Percentiles rank a stretch among this genome's conserved stretches.
Evolutionary conservation across 1,140 invertebrate genomes (phyloP).

Genomic region (Caenorhabditis briggsae): DNA sequence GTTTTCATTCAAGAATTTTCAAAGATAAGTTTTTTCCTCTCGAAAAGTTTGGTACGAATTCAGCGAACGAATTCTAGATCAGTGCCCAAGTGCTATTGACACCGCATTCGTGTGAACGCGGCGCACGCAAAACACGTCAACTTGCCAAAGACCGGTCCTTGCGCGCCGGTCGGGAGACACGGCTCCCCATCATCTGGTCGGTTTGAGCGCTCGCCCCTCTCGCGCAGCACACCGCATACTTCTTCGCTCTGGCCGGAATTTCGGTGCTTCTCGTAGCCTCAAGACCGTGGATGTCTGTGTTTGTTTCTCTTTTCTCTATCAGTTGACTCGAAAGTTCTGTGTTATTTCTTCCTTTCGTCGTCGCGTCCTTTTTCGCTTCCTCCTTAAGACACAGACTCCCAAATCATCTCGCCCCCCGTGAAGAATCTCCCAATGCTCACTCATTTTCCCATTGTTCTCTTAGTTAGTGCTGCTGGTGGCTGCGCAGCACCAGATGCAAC

Average conservation of each 20-base stretch:
- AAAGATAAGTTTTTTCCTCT: too few relatives aligned
- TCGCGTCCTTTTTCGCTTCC: slow-evolving; percentile 4
- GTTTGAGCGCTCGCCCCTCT: slow-evolving; percentile 5
- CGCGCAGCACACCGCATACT: slow-evolving; percentile 46
- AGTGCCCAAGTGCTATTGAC: not conserved
- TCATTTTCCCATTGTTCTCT: slow-evolving; percentile 45
- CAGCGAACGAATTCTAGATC: too few relatives aligned
- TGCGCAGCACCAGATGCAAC: slow-evolving; percentile 18
- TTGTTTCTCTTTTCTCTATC: slow-evolving; percentile 43
- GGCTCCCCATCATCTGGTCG: slow-evolving; percentile 49
- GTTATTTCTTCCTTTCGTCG: not conserved
- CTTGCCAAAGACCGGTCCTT: slow-evolving; percentile 50
- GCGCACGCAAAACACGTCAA: slow-evolving; percentile 47
- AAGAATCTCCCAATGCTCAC: slow-evolving; percentile 38
- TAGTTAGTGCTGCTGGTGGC: not conserved
- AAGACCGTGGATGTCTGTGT: slow-evolving; percentile 28
- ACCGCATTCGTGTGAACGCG: not conserved
- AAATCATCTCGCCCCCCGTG: slow-evolving; percentile 28
- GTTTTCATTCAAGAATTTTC: too few relatives aligned
- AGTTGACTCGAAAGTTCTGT: slow-evolving; percentile 54
- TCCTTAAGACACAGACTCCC: not conserved
- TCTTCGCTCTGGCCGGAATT: slow-evolving; percentile 24
- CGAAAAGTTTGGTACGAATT: too few relatives aligned
- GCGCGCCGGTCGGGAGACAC: slow-evolving; percentile 12
- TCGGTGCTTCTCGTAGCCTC: slow-evolving; percentile 17